Evolutionary conservation across 1,140 invertebrate genomes (phyloP), one percentile per base, ranked within the genome.

Genomic region (Drepana arcuata): DNA sequence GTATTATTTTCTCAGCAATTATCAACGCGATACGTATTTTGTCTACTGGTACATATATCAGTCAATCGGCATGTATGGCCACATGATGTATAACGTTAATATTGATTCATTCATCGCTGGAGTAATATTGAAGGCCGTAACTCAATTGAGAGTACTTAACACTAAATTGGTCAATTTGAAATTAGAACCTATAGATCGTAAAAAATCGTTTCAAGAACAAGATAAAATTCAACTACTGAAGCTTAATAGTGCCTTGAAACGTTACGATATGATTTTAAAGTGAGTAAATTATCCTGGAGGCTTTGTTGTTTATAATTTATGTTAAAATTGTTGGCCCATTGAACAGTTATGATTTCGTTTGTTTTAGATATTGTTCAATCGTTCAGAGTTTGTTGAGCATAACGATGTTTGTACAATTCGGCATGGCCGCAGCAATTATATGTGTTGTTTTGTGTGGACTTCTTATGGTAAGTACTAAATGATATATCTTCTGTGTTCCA

Each of bases 11-110:
- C 46, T 78, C 15, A 51, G 40, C n/a, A 44, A 59, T 2, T 34
- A 62, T 25, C 11, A 36, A 2, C 28, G 61, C 15, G 12, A 49
- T 14, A 35, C 37, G 4, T 65, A 69, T 54, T 78, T 65, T 39
- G n/a, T 41, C 7, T 55, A 46, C 14, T 65, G 34, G 41, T 70
- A 53, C 26, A 26, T 69, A 16, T 79, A 75, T 29, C 71, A 75
- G 31, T 47, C 59, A 7, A 13, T 62, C 5, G 57, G 67, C 1
- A 63, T 73, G 18, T 79, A 69, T 16, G 56, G 41, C 0, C 64
- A 75, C 33, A 72, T 79, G 67, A 56, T 46, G 7, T 79, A 70
- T 14, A 75, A 72, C 32, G 41, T 72, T 0, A 70, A 58, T 27
- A 43, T 65, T 7, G 74, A 79, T 46, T 44, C 63, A 2, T 56